Percentiles rank a stretch among this genome's conserved stretches.
phyloP scores from a whole-genome alignment of 2,113 vertebrate species.

The Meles meles region DNA sequence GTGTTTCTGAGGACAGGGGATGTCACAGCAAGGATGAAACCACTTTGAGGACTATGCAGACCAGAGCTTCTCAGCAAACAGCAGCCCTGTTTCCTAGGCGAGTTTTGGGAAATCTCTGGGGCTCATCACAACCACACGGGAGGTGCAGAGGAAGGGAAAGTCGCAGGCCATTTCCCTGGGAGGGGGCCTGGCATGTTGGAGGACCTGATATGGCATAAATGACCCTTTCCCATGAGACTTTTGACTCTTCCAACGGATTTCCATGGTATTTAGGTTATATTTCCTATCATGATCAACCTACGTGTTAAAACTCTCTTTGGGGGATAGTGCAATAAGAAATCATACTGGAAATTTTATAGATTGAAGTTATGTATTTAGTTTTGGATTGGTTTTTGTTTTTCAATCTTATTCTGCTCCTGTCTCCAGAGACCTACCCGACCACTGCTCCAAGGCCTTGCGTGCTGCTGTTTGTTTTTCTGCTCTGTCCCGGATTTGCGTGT shows the following conservation, averaged over 20 bases:
- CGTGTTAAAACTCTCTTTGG: background rate
- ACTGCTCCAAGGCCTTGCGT: background rate
- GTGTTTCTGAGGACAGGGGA: conserved; percentile 82
- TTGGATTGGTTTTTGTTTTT: background rate
- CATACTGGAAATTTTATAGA: background rate
- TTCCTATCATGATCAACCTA: background rate
- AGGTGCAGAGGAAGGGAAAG: background rate
- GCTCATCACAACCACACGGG: background rate
- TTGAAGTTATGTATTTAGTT: background rate
- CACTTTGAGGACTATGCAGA: background rate
- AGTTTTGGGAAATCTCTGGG: background rate
- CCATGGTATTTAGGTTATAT: background rate
- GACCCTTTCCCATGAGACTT: background rate
- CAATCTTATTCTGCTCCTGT: background rate
- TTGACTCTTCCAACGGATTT: background rate
- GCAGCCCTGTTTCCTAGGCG: background rate
- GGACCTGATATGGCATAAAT: background rate
- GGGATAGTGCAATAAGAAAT: background rate
- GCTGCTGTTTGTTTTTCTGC: background rate
- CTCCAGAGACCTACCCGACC: background rate
- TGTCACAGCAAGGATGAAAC: background rate
- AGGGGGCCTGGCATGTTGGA: background rate
- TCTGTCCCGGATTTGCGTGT: background rate
- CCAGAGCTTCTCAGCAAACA: background rate
- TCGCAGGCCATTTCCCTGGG: background rate